Base-by-base conservation (phyloP, 2,113 vertebrate genomes). In the Speoplatyrhinus poulsoni region DNA sequence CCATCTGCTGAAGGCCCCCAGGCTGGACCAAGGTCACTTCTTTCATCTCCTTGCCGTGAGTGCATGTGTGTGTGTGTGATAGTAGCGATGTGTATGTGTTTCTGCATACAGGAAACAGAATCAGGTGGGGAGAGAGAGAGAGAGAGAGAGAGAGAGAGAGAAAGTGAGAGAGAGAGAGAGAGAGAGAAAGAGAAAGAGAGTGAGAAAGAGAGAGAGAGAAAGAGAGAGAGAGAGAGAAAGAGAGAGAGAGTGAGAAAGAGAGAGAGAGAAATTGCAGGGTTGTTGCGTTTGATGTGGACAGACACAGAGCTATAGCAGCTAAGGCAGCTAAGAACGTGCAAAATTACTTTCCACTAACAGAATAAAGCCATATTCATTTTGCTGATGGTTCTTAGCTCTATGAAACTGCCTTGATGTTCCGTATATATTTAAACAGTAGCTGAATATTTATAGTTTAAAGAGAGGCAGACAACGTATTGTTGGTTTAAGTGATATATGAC, bases 21-120 rank as follows among this genome's bases (percentile, higher is more conserved):
- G 89, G 88, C 87, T 86, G 84, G 77, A 90, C 79, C 88, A 90
- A 90, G 87, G 87, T 91, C 87, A 90, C 73, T 83, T 16, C 79
- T 82, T 69, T 68, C 46, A 70, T 79, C 76, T 80, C 66, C 79
- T 76, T 69, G 65, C 33, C 36, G 41, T 69, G 63, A 60, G 79
- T 77, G 81, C 56, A 68, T 69, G 73, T 77, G 56, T 48, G 19
- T 58, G 19, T 26, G 2, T 26, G 26, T 26, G 26, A 26, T 26
- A 26, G 26, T 47, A 0, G 12, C 2, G 6, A n/a, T 12, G 8
- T 60, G 0, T 16, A 6, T 55, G 41, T 19, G 60, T 36, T 66
- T 55, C 9, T 67, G 15, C 41, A 62, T 47, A 12, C 56, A 12
- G 9, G 13, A 12, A 60, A 11, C 55, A 19, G 55, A n/a, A 12